Conservation (phyloP, 2,113 vertebrate species). For the Pithys albifrons region DNA sequence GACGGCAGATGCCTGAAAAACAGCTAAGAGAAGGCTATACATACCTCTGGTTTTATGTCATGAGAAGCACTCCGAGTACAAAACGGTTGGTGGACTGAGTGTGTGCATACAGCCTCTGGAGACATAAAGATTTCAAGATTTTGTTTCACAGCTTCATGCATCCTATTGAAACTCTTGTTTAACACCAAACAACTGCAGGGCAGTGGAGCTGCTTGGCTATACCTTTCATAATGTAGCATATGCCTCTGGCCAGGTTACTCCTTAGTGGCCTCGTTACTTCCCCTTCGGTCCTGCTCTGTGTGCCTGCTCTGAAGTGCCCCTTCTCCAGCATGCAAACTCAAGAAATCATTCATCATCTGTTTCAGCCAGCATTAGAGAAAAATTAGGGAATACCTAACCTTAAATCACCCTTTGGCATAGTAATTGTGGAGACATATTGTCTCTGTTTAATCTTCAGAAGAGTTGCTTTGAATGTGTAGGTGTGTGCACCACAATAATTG, state of each 20-base stretch:
- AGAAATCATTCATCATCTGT: neutral
- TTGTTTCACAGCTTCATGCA: neutral
- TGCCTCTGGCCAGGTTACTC: neutral
- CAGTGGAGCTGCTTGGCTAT: neutral
- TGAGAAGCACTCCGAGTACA: neutral
- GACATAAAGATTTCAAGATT: neutral
- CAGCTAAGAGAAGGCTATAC: neutral
- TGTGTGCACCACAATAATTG: neutral
- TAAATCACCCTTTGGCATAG: neutral
- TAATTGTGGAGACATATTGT: neutral
- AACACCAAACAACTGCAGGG: neutral
- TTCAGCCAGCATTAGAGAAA: neutral
- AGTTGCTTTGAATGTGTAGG: neutral
- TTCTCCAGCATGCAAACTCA: neutral
- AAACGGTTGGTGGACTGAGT: neutral
- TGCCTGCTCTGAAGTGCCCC: neutral
- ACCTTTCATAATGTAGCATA: accelerated
- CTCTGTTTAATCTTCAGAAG: neutral
- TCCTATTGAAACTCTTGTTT: neutral
- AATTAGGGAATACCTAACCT: neutral
- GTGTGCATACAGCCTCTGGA: accelerated
- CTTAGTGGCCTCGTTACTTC: neutral
- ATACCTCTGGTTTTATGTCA: neutral
- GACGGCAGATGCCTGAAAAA: neutral
- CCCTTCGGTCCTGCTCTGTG: neutral